Conservation (phyloP, 2,888 invertebrate genomes). For the Ochlodes sylvanus region DNA sequence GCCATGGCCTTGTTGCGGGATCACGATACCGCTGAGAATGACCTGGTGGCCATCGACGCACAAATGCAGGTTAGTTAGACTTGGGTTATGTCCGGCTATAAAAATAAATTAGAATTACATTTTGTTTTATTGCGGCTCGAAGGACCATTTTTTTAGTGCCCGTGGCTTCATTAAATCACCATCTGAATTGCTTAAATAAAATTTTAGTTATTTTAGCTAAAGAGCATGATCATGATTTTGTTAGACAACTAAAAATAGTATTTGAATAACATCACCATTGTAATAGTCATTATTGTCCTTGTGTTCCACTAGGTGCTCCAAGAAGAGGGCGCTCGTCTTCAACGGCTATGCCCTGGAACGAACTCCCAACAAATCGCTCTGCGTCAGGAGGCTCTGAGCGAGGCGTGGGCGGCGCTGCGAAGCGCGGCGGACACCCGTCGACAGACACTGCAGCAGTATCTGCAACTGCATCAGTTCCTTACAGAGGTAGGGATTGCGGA, state of each 20-base stretch:
- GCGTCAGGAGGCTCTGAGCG: slow-evolving; percentile 93
- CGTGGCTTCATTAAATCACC: no score
- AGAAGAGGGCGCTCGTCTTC: slow-evolving; percentile 95
- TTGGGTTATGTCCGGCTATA: background rate
- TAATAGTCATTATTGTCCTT: background rate
- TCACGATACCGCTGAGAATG: slow-evolving; percentile 97
- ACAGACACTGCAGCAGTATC: slow-evolving; percentile 93
- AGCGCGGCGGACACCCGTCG: slow-evolving; percentile 92
- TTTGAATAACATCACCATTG: no score
- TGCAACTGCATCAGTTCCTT: slow-evolving; percentile 95
- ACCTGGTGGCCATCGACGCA: slow-evolving; percentile 93
- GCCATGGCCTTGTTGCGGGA: slow-evolving; percentile 92
- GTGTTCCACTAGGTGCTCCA: slow-evolving; percentile 87
- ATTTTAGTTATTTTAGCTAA: no score
- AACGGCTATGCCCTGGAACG: slow-evolving; percentile 94
- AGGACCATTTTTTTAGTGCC: background rate
- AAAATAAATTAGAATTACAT: background rate
- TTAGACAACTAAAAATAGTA: no score
- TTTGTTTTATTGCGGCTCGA: background rate
- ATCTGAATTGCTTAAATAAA: no score
- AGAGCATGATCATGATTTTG: no score
- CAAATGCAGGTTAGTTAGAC: slow-evolving; percentile 87
- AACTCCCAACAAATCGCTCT: slow-evolving; percentile 96
- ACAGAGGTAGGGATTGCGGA: slow-evolving; percentile 84
- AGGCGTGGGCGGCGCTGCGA: slow-evolving; percentile 95